A percentile compares a stretch with the other conserved stretches of the same genome.
Evolutionary conservation across 2,113 vertebrate genomes (phyloP).

Genomic region (Dicaeum eximium): DNA sequence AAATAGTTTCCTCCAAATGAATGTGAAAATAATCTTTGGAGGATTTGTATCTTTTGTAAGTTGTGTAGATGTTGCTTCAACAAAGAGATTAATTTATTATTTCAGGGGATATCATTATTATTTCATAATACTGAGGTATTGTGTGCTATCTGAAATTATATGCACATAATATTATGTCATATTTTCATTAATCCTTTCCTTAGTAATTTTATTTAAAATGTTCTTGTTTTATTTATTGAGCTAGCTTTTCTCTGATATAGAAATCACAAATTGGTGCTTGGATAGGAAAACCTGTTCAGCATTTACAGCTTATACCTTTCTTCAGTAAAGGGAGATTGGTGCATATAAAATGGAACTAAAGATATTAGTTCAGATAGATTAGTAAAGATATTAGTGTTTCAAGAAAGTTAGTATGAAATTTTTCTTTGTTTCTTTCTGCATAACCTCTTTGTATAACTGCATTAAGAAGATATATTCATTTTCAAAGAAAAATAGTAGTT

Average conservation of each 20-base stretch:
- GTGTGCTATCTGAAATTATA: not conserved
- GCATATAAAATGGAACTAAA: not conserved
- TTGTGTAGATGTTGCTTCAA: not conserved
- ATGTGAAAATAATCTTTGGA: not conserved
- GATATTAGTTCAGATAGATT: no score
- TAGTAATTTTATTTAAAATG: not conserved
- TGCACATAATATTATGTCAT: not conserved
- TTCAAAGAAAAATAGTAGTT: slow-evolving; percentile 19
- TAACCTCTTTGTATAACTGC: not conserved
- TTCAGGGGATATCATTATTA: not conserved
- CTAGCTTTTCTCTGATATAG: not conserved
- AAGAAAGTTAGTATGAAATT: not conserved
- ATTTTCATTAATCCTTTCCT: not conserved
- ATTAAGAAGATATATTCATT: not conserved
- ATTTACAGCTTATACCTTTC: not conserved
- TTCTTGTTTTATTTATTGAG: not conserved
- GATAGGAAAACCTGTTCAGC: not conserved
- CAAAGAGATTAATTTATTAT: not conserved
- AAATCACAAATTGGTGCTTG: not conserved
- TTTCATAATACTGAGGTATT: not conserved
- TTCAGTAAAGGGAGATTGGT: not conserved
- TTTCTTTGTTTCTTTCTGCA: not conserved
- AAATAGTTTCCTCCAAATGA: not conserved
- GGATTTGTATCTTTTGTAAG: not conserved
- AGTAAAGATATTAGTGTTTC: no score